Percentiles rank a stretch among this genome's conserved stretches.
phyloP scores from a whole-genome alignment of 2,888 invertebrate genomes.

The Drosophila phalerata region DNA sequence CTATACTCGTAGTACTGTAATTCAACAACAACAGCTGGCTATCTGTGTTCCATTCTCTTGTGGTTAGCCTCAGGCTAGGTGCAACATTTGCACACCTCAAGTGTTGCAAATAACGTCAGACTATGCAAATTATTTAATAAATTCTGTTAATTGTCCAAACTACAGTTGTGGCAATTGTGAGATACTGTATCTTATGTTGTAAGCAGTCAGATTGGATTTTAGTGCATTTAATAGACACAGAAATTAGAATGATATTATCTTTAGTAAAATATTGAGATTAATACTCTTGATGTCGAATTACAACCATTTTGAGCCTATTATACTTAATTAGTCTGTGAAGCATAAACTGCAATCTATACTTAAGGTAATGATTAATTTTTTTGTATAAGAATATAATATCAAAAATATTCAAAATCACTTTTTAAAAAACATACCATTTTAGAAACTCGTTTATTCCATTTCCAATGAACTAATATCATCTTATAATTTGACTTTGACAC shows the following conservation, averaged over 20 bases:
- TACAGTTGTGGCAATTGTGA: slow-evolving; percentile 16
- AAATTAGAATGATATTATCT: background rate
- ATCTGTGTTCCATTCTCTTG: slow-evolving; percentile 30
- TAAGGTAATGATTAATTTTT: no score
- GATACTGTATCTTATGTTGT: slow-evolving; percentile 19
- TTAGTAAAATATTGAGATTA: background rate
- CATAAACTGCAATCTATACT: no score
- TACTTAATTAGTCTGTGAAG: no score
- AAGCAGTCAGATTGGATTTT: background rate
- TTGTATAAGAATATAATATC: no score
- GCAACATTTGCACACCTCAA: slow-evolving; percentile 44
- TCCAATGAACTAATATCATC: background rate
- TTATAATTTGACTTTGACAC: slow-evolving; percentile 2
- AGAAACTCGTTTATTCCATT: background rate
- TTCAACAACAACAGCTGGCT: slow-evolving; percentile 21
- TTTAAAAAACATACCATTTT: no score
- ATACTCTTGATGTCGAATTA: background rate
- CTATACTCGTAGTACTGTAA: slow-evolving; percentile 15
- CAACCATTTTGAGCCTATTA: background rate
- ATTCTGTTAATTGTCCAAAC: slow-evolving; percentile 54
- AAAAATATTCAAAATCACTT: no score
- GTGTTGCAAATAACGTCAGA: slow-evolving; percentile 38
- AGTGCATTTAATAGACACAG: slow-evolving; percentile 2
- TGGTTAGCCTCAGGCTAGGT: slow-evolving; percentile 45
- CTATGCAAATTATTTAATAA: slow-evolving; percentile 65